Conservation (phyloP, 2,797 vertebrate species). For the Falco biarmicus region DNA sequence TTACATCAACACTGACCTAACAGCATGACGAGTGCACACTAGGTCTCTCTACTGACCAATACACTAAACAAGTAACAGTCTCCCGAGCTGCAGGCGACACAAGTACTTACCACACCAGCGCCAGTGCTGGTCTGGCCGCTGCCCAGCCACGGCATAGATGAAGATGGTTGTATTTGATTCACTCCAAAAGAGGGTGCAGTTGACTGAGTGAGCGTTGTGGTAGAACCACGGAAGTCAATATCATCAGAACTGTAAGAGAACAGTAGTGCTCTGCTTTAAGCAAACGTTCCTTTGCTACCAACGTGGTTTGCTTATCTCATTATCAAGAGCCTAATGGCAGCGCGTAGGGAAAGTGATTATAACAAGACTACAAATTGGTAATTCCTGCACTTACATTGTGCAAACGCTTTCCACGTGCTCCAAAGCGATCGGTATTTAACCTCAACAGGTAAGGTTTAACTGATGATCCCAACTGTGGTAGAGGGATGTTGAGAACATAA, state of each 20-base stretch:
- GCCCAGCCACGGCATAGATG: slow-evolving; percentile 96
- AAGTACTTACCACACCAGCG: slow-evolving; percentile 90
- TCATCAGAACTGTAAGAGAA: slow-evolving; percentile 89
- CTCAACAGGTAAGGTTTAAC: background rate
- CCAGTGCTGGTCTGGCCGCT: slow-evolving; percentile 96
- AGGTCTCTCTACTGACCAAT: background rate
- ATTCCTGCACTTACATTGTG: background rate
- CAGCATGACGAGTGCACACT: background rate
- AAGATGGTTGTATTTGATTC: slow-evolving; percentile 85
- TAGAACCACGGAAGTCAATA: slow-evolving; percentile 90
- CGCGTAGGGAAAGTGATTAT: background rate
- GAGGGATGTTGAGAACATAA: background rate
- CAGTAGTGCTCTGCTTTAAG: background rate
- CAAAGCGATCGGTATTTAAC: background rate
- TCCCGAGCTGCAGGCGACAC: background rate
- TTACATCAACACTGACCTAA: background rate
- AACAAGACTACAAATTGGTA: background rate
- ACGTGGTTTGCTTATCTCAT: background rate
- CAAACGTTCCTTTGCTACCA: background rate
- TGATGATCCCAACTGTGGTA: background rate
- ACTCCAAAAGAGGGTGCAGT: slow-evolving; percentile 82
- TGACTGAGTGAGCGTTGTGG: slow-evolving; percentile 90
- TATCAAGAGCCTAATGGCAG: background rate
- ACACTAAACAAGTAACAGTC: background rate
- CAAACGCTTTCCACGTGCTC: accelerated